A percentile compares a stretch with the other conserved stretches of the same genome.
Conservation (phyloP, 2,888 invertebrate genomes). For the Scaptomyza reducta region DNA sequence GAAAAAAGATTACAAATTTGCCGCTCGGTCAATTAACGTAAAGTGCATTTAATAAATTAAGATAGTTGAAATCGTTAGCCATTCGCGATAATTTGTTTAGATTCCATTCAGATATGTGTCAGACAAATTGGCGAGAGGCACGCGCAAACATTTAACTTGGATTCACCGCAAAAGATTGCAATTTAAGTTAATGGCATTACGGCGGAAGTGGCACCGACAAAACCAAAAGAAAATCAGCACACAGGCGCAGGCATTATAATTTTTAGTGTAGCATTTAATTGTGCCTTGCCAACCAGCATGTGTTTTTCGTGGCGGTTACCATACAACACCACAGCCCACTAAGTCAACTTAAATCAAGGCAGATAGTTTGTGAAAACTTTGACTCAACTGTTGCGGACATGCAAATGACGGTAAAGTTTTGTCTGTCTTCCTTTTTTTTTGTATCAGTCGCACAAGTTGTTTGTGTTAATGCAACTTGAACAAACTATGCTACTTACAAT, state of each 20-base stretch:
- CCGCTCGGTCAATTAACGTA: slow-evolving; percentile 14
- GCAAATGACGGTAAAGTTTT: slow-evolving; percentile 62
- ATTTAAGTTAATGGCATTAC: slow-evolving; percentile 67
- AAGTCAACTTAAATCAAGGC: slow-evolving; percentile 18
- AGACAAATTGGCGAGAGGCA: slow-evolving; percentile 67
- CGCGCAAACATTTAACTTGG: slow-evolving; percentile 59
- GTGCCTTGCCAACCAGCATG: slow-evolving; percentile 40
- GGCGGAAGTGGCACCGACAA: slow-evolving; percentile 61
- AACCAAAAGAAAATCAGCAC: slow-evolving; percentile 29
- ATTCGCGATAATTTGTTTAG: slow-evolving; percentile 56
- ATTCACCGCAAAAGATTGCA: slow-evolving; percentile 60
- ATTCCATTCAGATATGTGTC: slow-evolving; percentile 19
- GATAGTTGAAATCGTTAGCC: slow-evolving; percentile 58
- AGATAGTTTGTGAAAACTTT: slow-evolving; percentile 63
- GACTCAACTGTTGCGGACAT: slow-evolving; percentile 72
- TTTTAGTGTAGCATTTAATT: slow-evolving; percentile 69
- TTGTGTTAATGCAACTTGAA: slow-evolving; percentile 61
- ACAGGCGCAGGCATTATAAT: slow-evolving; percentile 47
- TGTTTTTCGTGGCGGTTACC: neutral
- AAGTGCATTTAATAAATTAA: slow-evolving; percentile 68
- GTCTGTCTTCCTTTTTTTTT: slow-evolving; percentile 32
- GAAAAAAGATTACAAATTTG: slow-evolving; percentile 13
- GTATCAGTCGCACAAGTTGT: slow-evolving; percentile 47
- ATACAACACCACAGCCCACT: neutral
- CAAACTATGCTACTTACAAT: slow-evolving; percentile 66